phyloP scores from a whole-genome alignment of 2,888 invertebrate species.

The Deilephila porcellus region DNA sequence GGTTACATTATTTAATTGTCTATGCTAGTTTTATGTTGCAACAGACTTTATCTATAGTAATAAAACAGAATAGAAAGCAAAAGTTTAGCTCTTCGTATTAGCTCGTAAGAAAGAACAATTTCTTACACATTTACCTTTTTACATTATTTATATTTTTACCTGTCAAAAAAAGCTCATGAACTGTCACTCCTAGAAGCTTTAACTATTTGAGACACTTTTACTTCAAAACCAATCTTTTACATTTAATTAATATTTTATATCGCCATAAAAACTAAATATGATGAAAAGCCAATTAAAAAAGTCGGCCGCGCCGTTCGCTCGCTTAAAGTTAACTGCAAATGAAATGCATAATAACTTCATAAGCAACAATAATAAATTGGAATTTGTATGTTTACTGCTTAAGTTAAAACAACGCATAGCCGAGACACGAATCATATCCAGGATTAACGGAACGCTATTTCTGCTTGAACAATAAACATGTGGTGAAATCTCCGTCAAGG shows the following conservation, averaged over 20 bases:
- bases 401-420: neutral
- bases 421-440: neutral
- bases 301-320: neutral
- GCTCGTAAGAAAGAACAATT: no score
- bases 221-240: neutral
- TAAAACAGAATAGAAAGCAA: no score
- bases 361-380: neutral
- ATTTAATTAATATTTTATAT: neutral
- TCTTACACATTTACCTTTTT: no score
- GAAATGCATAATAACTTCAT: conserved; percentile 7
- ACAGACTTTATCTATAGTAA: no score
- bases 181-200: no score
- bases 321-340: neutral
- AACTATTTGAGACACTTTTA: neutral
- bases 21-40: no score
- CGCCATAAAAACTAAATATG: neutral
- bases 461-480: conserved; percentile 21
- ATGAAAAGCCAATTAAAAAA: conserved; percentile 1
- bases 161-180: no score
- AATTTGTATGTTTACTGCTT: conserved; percentile 11
- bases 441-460: conserved; percentile 18
- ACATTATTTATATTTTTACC: no score
- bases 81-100: no score
- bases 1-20: neutral
- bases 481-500: neutral